phyloP scores from a whole-genome alignment of 2,797 vertebrate species.

The Nyctibius grandis region DNA sequence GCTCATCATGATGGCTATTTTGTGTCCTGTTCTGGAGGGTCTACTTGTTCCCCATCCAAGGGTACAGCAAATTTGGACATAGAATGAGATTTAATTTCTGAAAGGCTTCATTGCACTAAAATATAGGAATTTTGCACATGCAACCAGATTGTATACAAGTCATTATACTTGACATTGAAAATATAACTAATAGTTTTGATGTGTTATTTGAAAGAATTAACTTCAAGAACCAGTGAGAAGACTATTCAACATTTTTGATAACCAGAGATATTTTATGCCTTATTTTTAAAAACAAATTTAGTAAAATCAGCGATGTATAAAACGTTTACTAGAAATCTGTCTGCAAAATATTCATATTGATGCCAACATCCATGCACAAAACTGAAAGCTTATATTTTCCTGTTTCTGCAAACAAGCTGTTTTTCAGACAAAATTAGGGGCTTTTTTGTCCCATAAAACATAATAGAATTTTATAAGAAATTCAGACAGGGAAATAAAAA shows the following conservation, averaged over 20 bases:
- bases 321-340: not conserved
- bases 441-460: not conserved
- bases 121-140: not conserved
- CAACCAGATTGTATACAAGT: not conserved
- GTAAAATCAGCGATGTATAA: not conserved
- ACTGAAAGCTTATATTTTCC: not conserved
- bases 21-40: not conserved
- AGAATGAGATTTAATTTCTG: not conserved
- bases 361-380: not conserved
- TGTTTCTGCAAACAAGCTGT: not conserved
- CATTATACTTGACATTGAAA: not conserved
- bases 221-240: not conserved
- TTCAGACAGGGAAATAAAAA: not conserved
- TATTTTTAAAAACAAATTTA: not conserved
- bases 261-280: not conserved
- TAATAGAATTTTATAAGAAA: not conserved
- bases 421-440: not conserved
- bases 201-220: not conserved
- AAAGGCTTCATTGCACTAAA: not conserved
- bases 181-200: not conserved
- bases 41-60: not conserved
- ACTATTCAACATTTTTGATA: not conserved
- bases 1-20: not conserved
- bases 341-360: not conserved
- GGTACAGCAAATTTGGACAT: not conserved